phyloP scores from a whole-genome alignment of 2,888 invertebrate genomes.

The Andrena flavipes region DNA sequence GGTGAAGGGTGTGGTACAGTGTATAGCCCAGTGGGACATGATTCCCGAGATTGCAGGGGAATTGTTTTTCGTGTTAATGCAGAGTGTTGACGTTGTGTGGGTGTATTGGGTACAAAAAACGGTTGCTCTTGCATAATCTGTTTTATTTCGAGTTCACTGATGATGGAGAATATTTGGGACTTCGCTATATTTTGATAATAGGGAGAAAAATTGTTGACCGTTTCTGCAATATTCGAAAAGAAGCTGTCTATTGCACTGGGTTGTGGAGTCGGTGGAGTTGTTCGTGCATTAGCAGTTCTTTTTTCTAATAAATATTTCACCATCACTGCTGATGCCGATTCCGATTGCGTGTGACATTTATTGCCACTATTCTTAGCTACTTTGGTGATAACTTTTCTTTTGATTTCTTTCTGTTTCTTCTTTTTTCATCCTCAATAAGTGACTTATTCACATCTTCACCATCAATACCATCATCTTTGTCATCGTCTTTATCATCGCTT shows the following conservation, averaged over 20 bases:
- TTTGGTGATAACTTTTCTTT: too few relatives aligned
- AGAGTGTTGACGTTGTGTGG: slow-evolving; percentile 3
- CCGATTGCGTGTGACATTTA: background rate
- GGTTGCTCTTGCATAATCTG: background rate
- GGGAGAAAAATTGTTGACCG: too few relatives aligned
- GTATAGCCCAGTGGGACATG: too few relatives aligned
- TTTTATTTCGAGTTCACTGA: slow-evolving; percentile 1
- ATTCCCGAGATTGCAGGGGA: too few relatives aligned
- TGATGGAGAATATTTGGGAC: slow-evolving; percentile 1
- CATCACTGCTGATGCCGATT: background rate
- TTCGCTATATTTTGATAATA: background rate
- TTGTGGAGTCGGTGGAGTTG: background rate
- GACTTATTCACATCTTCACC: background rate
- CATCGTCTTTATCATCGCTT: background rate
- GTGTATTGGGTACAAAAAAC: background rate
- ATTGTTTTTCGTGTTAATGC: background rate
- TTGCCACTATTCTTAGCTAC: background rate
- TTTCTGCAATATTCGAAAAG: background rate
- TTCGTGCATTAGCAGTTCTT: background rate
- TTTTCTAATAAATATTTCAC: slow-evolving; percentile 1
- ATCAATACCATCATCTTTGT: background rate
- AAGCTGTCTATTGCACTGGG: background rate
- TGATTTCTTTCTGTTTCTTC: background rate
- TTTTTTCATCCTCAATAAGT: background rate
- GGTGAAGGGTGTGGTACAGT: too few relatives aligned